phyloP scores from a whole-genome alignment of 2,888 invertebrate genomes.

The Drosophila emarginata region DNA sequence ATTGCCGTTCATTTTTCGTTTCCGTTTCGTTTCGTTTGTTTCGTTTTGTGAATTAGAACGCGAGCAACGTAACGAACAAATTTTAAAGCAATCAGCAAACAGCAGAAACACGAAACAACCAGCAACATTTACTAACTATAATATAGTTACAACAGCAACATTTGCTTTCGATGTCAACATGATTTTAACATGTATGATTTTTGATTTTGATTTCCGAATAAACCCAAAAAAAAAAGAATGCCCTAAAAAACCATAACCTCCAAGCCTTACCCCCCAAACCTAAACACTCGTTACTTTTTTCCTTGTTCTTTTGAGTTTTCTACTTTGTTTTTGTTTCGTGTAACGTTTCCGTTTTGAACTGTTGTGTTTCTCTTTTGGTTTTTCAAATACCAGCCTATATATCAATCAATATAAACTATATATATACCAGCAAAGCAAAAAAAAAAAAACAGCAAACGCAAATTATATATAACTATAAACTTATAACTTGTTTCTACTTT shows the following conservation, averaged over 20 bases:
- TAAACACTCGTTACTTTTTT: slow-evolving; percentile 14
- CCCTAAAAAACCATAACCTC: slow-evolving; percentile 26
- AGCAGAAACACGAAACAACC: slow-evolving; percentile 14
- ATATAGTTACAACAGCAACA: slow-evolving; percentile 44
- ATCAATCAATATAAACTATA: slow-evolving; percentile 33
- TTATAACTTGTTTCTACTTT: slow-evolving; percentile 60
- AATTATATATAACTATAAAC: slow-evolving; percentile 34
- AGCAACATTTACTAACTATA: slow-evolving; percentile 15
- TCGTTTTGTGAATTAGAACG: background rate
- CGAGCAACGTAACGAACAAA: background rate
- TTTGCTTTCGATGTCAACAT: slow-evolving; percentile 67
- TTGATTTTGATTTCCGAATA: background rate
- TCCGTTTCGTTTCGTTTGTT: background rate
- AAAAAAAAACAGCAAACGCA: slow-evolving; percentile 18
- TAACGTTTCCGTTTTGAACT: background rate
- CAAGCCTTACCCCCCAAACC: slow-evolving; percentile 14
- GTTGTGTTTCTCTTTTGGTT: slow-evolving; percentile 37
- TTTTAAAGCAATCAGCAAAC: slow-evolving; percentile 5
- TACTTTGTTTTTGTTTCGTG: background rate
- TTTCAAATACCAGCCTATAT: slow-evolving; percentile 27
- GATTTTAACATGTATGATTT: slow-evolving; percentile 2
- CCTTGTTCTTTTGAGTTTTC: background rate
- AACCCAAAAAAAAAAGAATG: slow-evolving; percentile 23
- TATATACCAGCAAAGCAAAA: slow-evolving; percentile 32
- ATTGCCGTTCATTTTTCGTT: background rate